These are phyloP conservation scores for Saxicola maurus DNA, from an alignment of 2,797 vertebrate species.

Conservation along the genomic window DNA sequence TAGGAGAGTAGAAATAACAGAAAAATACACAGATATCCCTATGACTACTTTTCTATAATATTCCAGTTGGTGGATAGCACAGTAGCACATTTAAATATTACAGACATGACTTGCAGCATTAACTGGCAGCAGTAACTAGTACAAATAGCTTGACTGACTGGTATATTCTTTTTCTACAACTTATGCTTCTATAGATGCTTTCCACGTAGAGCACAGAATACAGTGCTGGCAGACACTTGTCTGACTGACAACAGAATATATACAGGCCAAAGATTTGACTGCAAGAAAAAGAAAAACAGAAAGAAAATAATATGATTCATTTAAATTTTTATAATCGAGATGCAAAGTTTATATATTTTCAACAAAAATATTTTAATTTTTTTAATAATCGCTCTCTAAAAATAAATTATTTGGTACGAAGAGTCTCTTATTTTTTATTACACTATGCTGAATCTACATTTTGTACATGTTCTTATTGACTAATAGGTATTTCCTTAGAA, in stretches of 20 bases:
- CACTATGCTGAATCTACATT: not conserved
- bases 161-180: not conserved
- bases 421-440: not conserved
- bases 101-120: not conserved
- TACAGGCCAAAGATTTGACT: not conserved
- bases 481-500: not conserved
- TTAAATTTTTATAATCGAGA: not conserved
- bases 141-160: not conserved
- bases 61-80: not conserved
- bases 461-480: not conserved
- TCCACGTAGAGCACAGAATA: not conserved
- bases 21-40: not conserved
- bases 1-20: not conserved
- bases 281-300: accelerated
- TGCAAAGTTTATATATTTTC: not conserved
- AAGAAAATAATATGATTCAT: not conserved
- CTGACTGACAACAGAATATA: not conserved
- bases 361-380: not conserved
- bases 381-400: not conserved
- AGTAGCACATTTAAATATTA: not conserved
- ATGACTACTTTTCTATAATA: not conserved
- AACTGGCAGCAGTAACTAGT: not conserved
- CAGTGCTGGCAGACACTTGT: not conserved
- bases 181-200: not conserved
- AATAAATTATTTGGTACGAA: not conserved